A percentile compares a stretch with the other conserved stretches of the same genome.
Evolutionary conservation across 2,888 invertebrate genomes (phyloP).

Genomic region (Pecten maximus): DNA sequence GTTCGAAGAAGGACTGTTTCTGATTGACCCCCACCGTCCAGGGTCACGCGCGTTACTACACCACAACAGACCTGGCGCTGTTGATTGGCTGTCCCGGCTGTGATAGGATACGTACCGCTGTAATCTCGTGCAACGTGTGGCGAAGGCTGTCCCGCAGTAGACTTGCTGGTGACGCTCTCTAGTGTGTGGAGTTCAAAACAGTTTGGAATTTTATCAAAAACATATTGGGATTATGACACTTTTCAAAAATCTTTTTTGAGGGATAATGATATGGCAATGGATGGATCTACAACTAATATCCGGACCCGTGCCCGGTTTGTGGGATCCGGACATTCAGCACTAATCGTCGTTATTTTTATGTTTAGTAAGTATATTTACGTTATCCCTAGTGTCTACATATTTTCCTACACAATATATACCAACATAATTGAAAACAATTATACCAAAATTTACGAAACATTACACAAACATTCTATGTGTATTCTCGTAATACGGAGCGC

Average conservation of each 20-base stretch:
- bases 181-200: background rate
- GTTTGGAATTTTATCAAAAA: background rate
- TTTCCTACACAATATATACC: background rate
- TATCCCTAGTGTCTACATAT: background rate
- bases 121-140: background rate
- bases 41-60: background rate
- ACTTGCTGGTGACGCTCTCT: background rate
- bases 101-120: slow-evolving; percentile 14
- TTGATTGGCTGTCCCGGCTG: background rate
- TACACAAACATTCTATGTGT: too few relatives aligned
- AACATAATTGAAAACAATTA: background rate
- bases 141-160: background rate
- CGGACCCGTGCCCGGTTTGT: background rate
- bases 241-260: background rate
- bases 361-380: background rate
- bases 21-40: slow-evolving; percentile 4
- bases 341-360: background rate
- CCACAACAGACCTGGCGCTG: background rate
- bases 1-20: background rate
- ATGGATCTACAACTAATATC: slow-evolving; percentile 7
- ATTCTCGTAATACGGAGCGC: too few relatives aligned
- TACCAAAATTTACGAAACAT: too few relatives aligned
- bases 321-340: background rate
- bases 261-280: slow-evolving; percentile 21
- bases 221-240: background rate